Percentiles rank a stretch among this genome's conserved stretches.
These are phyloP conservation scores for Scrobipalpa costella DNA, from an alignment of 2,888 invertebrate genomes.

Conservation along the genomic window DNA sequence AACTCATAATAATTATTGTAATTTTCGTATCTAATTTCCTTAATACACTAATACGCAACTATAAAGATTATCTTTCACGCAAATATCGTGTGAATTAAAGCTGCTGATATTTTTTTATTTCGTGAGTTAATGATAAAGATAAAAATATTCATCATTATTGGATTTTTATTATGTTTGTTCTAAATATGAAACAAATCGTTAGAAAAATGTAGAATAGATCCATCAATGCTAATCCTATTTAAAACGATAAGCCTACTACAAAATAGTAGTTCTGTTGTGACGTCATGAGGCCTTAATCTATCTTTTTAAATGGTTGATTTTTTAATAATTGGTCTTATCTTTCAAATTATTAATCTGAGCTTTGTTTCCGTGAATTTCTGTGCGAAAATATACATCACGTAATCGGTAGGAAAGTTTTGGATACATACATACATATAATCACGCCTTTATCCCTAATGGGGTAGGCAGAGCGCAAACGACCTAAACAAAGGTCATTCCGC, in stretches of 20 bases:
- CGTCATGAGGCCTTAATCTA: not conserved
- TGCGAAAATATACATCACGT: not conserved
- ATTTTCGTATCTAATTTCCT: not conserved
- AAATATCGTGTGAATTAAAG: not conserved
- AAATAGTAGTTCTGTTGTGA: too few relatives aligned
- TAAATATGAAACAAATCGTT: not conserved
- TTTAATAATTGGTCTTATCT: not conserved
- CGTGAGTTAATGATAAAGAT: too few relatives aligned
- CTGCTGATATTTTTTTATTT: too few relatives aligned
- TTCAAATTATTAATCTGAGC: not conserved
- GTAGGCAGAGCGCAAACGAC: too few relatives aligned
- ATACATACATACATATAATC: too few relatives aligned
- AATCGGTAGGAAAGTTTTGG: not conserved
- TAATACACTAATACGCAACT: too few relatives aligned
- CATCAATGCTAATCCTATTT: not conserved
- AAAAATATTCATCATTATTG: not conserved
- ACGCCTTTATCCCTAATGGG: too few relatives aligned
- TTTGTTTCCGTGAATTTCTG: not conserved
- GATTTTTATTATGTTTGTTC: not conserved
- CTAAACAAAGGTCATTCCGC: too few relatives aligned
- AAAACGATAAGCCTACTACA: not conserved
- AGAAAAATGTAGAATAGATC: not conserved
- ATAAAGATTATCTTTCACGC: not conserved
- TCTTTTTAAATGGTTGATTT: not conserved
- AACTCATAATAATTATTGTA: not conserved